These are phyloP conservation scores for Allygus modestus DNA, from an alignment of 2,888 invertebrate genomes.

Conservation along the genomic window DNA sequence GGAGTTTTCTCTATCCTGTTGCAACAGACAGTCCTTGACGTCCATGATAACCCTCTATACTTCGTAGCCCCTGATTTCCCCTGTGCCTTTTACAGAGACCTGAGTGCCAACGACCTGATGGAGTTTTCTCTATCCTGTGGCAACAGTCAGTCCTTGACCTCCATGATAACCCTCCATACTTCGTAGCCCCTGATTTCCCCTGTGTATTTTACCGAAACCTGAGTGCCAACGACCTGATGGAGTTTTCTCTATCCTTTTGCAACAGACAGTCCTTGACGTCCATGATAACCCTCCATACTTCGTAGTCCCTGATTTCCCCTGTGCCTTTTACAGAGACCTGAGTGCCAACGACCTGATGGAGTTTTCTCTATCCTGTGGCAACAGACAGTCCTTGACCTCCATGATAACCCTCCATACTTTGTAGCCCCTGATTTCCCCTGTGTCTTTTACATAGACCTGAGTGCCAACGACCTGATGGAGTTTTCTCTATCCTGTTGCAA, in stretches of 20 bases:
- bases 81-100: slow-evolving; percentile 71
- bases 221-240: slow-evolving; percentile 73
- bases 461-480: slow-evolving; percentile 73
- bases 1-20: slow-evolving; percentile 73
- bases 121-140: slow-evolving; percentile 74
- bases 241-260: slow-evolving; percentile 73
- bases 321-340: slow-evolving; percentile 72
- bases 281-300: slow-evolving; percentile 72
- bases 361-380: slow-evolving; percentile 73
- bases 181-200: slow-evolving; percentile 68
- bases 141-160: slow-evolving; percentile 72
- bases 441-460: slow-evolving; percentile 72
- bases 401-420: slow-evolving; percentile 72
- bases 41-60: too few relatives aligned
- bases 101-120: slow-evolving; percentile 74
- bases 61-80: not conserved
- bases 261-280: slow-evolving; percentile 72
- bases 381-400: slow-evolving; percentile 72
- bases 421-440: slow-evolving; percentile 69
- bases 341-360: slow-evolving; percentile 73
- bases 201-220: slow-evolving; percentile 72
- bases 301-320: slow-evolving; percentile 69
- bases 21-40: slow-evolving; percentile 43
- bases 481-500: slow-evolving; percentile 74
- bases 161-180: slow-evolving; percentile 72